Percentiles rank a stretch among this genome's conserved stretches.
Conservation (phyloP, 92 coral and sea anemone species). For the Zoanthus sociatus region DNA sequence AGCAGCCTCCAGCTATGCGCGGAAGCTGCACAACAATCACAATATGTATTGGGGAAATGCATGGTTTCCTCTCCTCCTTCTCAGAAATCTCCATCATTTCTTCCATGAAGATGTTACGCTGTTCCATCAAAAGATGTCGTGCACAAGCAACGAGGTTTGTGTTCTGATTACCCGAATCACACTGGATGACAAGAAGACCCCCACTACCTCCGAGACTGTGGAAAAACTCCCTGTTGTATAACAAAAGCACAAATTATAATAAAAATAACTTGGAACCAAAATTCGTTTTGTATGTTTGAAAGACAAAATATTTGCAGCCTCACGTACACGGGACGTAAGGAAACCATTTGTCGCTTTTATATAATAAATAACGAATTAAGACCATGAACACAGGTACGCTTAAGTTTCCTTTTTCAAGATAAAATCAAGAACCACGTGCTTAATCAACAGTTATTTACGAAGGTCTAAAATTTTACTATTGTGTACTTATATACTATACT, state of each 20-base stretch:
- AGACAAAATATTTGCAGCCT: too few species aligned
- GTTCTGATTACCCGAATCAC: constrained; percentile 76
- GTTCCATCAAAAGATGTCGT: constrained; percentile 83
- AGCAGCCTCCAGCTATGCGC: constrained; percentile 81
- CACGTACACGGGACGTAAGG: too few species aligned
- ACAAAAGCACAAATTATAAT: background rate
- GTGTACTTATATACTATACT: too few species aligned
- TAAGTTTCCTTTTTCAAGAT: too few species aligned
- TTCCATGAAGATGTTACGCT: constrained; percentile 63
- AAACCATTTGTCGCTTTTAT: too few species aligned
- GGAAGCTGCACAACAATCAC: constrained; percentile 85
- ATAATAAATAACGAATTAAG: too few species aligned
- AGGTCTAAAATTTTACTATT: too few species aligned
- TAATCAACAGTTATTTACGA: too few species aligned
- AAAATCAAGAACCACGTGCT: too few species aligned
- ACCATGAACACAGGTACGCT: too few species aligned
- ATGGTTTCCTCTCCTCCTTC: background rate
- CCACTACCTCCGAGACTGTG: constrained; percentile 80
- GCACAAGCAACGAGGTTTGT: constrained; percentile 86
- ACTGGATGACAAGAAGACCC: constrained; percentile 88
- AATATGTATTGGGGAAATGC: constrained; percentile 69
- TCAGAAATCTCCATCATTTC: constrained; percentile 39
- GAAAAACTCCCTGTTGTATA: constrained; percentile 65
- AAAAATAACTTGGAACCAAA: too few species aligned
- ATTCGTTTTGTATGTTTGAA: too few species aligned